Evolutionary conservation across 2,797 vertebrate genomes (phyloP).

Genomic region (Phalanger gymnotis): DNA sequence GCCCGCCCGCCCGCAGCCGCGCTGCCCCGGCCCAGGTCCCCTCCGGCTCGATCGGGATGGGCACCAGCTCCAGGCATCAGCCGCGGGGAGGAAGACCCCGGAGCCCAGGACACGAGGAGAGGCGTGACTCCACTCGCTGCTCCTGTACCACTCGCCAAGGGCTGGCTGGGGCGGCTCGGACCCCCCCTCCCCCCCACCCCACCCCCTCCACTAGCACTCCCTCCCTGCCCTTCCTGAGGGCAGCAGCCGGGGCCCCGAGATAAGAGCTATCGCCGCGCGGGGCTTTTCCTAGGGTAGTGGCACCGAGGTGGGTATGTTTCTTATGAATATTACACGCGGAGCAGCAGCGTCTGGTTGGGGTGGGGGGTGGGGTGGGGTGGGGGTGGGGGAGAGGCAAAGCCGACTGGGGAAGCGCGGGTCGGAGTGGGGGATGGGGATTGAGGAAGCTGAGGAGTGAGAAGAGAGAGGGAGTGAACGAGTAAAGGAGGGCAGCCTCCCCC

Average conservation of each 20-base stretch:
- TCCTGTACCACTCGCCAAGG: slow-evolving; percentile 66
- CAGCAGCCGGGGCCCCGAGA: slow-evolving; percentile 84
- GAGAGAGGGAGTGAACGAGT: slow-evolving; percentile 80
- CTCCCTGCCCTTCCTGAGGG: slow-evolving; percentile 77
- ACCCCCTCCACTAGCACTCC: slow-evolving; percentile 68
- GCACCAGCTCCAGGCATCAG: slow-evolving; percentile 84
- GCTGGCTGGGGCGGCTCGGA: slow-evolving; percentile 65
- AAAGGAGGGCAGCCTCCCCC: slow-evolving; percentile 80
- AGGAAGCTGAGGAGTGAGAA: slow-evolving; percentile 72
- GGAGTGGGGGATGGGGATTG: slow-evolving; percentile 80
- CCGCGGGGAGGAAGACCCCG: slow-evolving; percentile 84
- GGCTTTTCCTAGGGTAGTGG: slow-evolving; percentile 86
- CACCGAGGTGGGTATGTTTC: slow-evolving; percentile 88
- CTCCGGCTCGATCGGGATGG: slow-evolving; percentile 74
- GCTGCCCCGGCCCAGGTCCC: slow-evolving; percentile 80
- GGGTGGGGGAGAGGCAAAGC: slow-evolving; percentile 43
- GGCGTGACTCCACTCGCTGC: slow-evolving; percentile 74
- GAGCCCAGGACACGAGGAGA: slow-evolving; percentile 67
- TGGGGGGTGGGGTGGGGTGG: slow-evolving; percentile 50
- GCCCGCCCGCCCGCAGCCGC: slow-evolving; percentile 83
- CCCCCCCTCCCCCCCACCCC: slow-evolving; percentile 72
- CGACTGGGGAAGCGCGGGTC: slow-evolving; percentile 77
- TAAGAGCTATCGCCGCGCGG: slow-evolving; percentile 87
- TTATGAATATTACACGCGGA: slow-evolving; percentile 89
- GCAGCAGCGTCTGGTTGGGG: slow-evolving; percentile 75